Percentiles rank a stretch among this genome's conserved stretches.
Evolutionary conservation across 2,113 vertebrate genomes (phyloP).

Genomic region (Channa argus): DNA sequence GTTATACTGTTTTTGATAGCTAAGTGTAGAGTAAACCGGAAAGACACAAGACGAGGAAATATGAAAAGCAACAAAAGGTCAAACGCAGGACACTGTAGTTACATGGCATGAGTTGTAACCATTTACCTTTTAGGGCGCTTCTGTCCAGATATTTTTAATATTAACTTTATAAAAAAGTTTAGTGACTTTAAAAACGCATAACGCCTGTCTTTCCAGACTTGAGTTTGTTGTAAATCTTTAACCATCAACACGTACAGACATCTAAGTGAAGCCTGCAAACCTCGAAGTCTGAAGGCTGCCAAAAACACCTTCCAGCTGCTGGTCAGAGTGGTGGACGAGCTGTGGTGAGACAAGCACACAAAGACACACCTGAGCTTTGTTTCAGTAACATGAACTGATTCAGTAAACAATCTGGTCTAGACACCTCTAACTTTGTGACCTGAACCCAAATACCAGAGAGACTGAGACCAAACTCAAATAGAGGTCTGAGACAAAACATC

Average conservation of each 20-base stretch:
- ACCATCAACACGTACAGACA: constrained; percentile 87
- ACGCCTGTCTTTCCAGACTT: background rate
- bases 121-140: too few species aligned
- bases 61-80: too few species aligned
- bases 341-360: constrained; percentile 87
- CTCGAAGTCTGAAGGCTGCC: constrained; percentile 87
- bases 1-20: too few species aligned
- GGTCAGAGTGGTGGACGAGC: constrained; percentile 92
- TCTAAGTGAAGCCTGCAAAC: constrained; percentile 87
- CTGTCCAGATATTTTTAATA: background rate
- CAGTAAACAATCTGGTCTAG: too few species aligned
- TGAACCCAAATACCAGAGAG: background rate
- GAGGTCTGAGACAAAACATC: background rate
- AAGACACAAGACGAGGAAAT: too few species aligned
- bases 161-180: background rate
- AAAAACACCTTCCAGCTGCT: constrained; percentile 94
- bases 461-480: background rate
- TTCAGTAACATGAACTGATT: too few species aligned
- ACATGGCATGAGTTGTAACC: too few species aligned
- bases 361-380: constrained; percentile 37
- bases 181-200: too few species aligned
- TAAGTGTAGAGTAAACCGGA: too few species aligned
- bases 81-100: too few species aligned
- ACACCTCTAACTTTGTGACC: too few species aligned
- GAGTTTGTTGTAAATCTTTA: constrained; percentile 73